Evolutionary conservation across 2,888 invertebrate species (phyloP).

Genomic region (Macropis europaea): DNA sequence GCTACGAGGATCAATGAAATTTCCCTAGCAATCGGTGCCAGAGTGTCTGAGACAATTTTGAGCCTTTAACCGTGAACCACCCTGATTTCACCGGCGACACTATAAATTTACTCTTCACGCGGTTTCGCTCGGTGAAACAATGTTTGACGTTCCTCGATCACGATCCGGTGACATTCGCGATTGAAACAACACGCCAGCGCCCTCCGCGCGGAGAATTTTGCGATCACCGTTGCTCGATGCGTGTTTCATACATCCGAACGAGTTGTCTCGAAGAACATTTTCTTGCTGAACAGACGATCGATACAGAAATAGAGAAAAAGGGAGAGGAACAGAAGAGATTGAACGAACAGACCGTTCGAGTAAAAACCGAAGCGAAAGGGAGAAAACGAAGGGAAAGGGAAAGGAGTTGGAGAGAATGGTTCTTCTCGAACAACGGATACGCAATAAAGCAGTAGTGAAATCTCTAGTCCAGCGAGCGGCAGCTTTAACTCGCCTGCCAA

Average conservation of each 20-base stretch:
- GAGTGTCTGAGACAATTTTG: too few relatives aligned
- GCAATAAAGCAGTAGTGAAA: conserved; percentile 77
- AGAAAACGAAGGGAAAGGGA: neutral
- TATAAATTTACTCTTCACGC: neutral
- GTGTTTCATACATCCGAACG: too few relatives aligned
- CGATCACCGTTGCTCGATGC: too few relatives aligned
- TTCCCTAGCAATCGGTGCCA: too few relatives aligned
- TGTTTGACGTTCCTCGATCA: neutral
- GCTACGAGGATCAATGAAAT: too few relatives aligned
- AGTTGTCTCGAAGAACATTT: too few relatives aligned
- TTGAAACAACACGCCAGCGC: neutral
- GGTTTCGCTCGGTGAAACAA: too few relatives aligned
- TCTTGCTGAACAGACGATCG: too few relatives aligned
- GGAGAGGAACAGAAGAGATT: neutral
- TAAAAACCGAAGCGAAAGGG: conserved; percentile 3
- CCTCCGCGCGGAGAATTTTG: too few relatives aligned
- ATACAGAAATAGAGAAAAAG: neutral
- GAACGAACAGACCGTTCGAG: neutral
- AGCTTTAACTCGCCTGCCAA: conserved; percentile 75
- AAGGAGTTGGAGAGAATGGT: conserved; percentile 13
- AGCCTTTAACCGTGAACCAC: too few relatives aligned
- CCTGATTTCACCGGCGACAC: too few relatives aligned
- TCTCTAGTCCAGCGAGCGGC: conserved; percentile 79
- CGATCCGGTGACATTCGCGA: neutral
- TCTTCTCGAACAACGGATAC: conserved; percentile 53